Percentiles rank a stretch among this genome's conserved stretches.
Evolutionary conservation across 2,888 invertebrate species (phyloP).

Genomic region (Xanthorhoe spadicearia): DNA sequence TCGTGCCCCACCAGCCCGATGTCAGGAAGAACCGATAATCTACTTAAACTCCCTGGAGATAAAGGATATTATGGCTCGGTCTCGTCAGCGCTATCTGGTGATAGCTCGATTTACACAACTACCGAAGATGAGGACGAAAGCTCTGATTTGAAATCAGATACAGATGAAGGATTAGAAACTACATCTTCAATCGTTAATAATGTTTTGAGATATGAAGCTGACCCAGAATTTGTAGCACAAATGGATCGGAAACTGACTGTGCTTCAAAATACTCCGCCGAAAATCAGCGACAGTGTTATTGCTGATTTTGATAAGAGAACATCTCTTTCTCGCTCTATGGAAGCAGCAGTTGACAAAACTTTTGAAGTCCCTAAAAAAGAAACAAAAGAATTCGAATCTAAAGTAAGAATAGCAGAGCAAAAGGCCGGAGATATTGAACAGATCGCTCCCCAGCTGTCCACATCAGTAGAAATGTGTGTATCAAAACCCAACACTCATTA

Average conservation of each 20-base stretch:
- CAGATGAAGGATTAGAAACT: conserved; percentile 78
- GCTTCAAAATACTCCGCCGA: conserved; percentile 51
- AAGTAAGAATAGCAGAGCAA: conserved; percentile 35
- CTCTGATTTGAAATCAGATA: conserved; percentile 77
- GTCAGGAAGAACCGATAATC: conserved; percentile 66
- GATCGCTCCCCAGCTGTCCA: conserved; percentile 44
- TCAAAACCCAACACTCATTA: conserved; percentile 60
- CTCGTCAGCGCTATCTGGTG: conserved; percentile 75
- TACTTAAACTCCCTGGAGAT: conserved; percentile 70
- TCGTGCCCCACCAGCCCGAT: conserved; percentile 78
- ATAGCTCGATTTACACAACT: conserved; percentile 75
- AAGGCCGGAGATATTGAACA: conserved; percentile 43
- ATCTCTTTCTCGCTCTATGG: conserved; percentile 3
- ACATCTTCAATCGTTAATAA: conserved; percentile 85
- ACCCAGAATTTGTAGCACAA: conserved; percentile 63
- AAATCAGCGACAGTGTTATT: conserved; percentile 41
- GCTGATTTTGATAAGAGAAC: conserved; percentile 28
- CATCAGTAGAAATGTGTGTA: conserved; percentile 64
- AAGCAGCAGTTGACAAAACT: conserved; percentile 8
- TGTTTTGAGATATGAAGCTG: conserved; percentile 70
- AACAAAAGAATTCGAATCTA: conserved; percentile 22
- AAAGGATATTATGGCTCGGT: conserved; percentile 71
- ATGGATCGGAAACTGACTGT: conserved; percentile 69
- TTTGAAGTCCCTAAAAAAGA: conserved; percentile 17
- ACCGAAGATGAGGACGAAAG: conserved; percentile 80